A percentile compares a stretch with the other conserved stretches of the same genome.
phyloP scores from a whole-genome alignment of 2,113 vertebrate species.

The Istiophorus platypterus region DNA sequence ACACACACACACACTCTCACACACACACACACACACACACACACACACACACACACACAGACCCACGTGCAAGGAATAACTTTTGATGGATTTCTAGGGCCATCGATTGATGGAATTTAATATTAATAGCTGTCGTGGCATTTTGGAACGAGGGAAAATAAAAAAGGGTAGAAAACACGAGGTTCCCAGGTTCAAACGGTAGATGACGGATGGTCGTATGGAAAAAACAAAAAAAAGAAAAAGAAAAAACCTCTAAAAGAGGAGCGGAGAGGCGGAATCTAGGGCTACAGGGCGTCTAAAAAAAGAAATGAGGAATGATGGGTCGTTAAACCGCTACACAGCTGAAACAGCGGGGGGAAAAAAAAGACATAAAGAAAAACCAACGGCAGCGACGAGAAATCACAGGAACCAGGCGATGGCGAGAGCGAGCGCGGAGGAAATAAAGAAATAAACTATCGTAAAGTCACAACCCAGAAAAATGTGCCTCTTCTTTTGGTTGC shows the following conservation, averaged over 20 bases:
- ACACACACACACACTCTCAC: too few species aligned
- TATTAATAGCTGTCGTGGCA: background rate
- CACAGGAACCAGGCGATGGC: background rate
- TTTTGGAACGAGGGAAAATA: background rate
- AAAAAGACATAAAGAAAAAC: background rate
- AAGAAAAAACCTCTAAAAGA: too few species aligned
- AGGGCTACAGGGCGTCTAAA: background rate
- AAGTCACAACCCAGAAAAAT: too few species aligned
- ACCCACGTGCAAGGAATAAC: background rate
- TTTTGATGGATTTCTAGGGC: background rate
- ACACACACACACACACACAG: too few species aligned
- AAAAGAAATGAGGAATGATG: background rate
- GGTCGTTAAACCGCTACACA: too few species aligned
- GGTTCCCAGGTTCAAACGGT: background rate
- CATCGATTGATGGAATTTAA: conserved; percentile 1
- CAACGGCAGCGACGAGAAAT: background rate
- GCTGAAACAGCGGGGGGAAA: background rate
- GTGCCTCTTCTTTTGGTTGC: too few species aligned
- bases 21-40: too few species aligned
- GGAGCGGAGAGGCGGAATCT: background rate
- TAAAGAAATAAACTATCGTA: too few species aligned
- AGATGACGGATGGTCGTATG: background rate
- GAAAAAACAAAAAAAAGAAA: too few species aligned
- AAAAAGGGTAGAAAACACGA: background rate
- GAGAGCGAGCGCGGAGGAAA: too few species aligned